Percentiles rank a stretch among this genome's conserved stretches.
These are phyloP conservation scores for Phaethornis superciliosus DNA, from an alignment of 2,113 vertebrate species.

Conservation along the genomic window DNA sequence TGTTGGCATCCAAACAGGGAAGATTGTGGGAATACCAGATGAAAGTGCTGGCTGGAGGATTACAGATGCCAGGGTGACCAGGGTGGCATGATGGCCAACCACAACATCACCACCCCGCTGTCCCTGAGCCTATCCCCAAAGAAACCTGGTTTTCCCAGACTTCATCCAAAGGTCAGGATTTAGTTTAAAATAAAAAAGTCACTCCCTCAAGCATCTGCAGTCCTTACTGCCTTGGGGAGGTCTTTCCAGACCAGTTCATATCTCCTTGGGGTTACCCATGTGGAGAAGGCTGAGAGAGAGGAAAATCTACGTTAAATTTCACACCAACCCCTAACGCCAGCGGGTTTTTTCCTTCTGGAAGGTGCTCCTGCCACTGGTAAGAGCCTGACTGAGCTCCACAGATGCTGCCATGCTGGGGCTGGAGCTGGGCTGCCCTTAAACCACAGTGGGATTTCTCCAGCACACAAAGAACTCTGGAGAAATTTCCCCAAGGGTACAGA, in stretches of 20 bases:
- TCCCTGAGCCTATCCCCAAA: neutral
- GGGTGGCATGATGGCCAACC: accelerated
- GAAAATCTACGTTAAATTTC: neutral
- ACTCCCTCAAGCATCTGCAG: accelerated
- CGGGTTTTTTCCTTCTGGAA: neutral
- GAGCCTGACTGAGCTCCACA: neutral
- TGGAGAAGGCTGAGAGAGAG: neutral
- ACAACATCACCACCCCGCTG: neutral
- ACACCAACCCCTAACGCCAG: neutral
- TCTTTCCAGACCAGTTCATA: neutral
- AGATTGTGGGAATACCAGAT: neutral
- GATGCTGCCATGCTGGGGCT: neutral
- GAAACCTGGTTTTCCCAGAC: neutral
- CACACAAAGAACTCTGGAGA: neutral
- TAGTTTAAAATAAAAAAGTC: neutral
- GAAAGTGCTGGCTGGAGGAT: neutral
- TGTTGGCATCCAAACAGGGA: neutral
- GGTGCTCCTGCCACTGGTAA: neutral
- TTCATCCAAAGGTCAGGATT: neutral
- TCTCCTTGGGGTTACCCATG: neutral
- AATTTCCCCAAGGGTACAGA: neutral
- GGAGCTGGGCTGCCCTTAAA: neutral
- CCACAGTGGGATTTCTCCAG: neutral
- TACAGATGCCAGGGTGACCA: accelerated
- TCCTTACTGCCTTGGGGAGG: neutral